These are phyloP conservation scores for Lasioglossum malachurum DNA, from an alignment of 2,888 invertebrate species.

Conservation along the genomic window DNA sequence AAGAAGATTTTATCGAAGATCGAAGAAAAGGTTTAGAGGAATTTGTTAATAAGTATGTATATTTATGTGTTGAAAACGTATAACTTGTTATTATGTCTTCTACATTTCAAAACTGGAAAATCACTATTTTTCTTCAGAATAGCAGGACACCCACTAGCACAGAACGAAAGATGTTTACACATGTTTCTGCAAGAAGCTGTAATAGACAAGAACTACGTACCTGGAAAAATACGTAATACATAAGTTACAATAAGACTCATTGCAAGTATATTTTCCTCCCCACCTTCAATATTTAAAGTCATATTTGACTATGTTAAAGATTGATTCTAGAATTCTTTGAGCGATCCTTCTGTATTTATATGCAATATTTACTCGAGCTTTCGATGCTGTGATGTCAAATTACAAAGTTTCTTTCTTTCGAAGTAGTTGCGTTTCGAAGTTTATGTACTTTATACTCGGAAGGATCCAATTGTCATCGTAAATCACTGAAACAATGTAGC, in stretches of 20 bases:
- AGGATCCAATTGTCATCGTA: conserved; percentile 48
- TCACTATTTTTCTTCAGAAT: conserved; percentile 88
- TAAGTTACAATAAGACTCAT: conserved; percentile 84
- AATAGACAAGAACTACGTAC: conserved; percentile 99
- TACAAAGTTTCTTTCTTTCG: conserved; percentile 41
- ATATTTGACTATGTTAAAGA: conserved; percentile 62
- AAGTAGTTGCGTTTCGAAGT: conserved; percentile 40
- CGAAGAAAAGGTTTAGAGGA: conserved; percentile 98
- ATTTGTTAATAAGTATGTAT: conserved; percentile 97
- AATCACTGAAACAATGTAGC: conserved; percentile 6
- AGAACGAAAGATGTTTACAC: conserved; percentile 99
- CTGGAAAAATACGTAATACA: conserved; percentile 99
- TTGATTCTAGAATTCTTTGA: conserved; percentile 53
- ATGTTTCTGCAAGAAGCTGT: conserved; percentile 99
- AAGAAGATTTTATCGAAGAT: conserved; percentile 99
- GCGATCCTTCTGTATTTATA: conserved; percentile 60
- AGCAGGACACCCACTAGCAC: conserved; percentile 99
- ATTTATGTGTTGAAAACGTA: not conserved
- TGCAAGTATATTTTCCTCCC: conserved; percentile 68
- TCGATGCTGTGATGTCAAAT: conserved; percentile 56
- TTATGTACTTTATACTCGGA: conserved; percentile 38
- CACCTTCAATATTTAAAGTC: conserved; percentile 62
- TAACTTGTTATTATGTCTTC: not conserved
- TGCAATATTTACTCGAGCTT: conserved; percentile 61
- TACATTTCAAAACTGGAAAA: conserved; percentile 6